phyloP scores from a whole-genome alignment of 2,113 vertebrate species.

The Platysteira castanea region DNA sequence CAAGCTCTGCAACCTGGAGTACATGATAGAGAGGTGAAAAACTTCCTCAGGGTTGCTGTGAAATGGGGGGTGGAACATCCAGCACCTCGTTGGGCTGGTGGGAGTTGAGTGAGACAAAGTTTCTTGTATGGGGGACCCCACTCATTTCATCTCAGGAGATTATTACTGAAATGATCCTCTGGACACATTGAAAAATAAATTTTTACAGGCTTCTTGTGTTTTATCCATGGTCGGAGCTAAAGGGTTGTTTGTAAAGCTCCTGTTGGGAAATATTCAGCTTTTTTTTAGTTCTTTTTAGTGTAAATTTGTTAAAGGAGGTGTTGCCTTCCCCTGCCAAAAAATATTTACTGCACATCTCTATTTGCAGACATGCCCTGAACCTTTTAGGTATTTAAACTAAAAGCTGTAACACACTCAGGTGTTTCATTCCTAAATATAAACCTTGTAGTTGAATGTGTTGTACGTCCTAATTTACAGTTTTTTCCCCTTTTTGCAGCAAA shows the following conservation, averaged over 20 bases:
- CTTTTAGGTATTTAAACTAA: neutral
- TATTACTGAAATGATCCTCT: neutral
- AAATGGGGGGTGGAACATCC: neutral
- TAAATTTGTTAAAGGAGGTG: neutral
- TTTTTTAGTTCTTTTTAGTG: neutral
- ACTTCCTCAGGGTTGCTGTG: neutral
- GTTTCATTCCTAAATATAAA: neutral
- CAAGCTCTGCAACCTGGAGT: conserved; percentile 77
- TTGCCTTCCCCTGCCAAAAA: neutral
- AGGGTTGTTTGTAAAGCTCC: neutral
- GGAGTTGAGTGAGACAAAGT: neutral
- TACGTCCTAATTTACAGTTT: neutral
- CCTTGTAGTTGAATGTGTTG: neutral
- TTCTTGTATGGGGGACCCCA: neutral
- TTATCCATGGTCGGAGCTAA: neutral
- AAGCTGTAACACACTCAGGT: neutral
- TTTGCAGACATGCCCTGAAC: neutral
- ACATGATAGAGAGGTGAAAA: conserved; percentile 75
- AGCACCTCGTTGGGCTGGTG: neutral
- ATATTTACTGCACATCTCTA: neutral
- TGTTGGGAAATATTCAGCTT: neutral
- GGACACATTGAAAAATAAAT: neutral
- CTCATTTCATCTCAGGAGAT: neutral
- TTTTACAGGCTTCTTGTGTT: neutral
- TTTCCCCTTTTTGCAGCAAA: conserved; percentile 47